These are phyloP conservation scores for Leptopterna dolabrata DNA, from an alignment of 2,888 invertebrate species.

Conservation along the genomic window DNA sequence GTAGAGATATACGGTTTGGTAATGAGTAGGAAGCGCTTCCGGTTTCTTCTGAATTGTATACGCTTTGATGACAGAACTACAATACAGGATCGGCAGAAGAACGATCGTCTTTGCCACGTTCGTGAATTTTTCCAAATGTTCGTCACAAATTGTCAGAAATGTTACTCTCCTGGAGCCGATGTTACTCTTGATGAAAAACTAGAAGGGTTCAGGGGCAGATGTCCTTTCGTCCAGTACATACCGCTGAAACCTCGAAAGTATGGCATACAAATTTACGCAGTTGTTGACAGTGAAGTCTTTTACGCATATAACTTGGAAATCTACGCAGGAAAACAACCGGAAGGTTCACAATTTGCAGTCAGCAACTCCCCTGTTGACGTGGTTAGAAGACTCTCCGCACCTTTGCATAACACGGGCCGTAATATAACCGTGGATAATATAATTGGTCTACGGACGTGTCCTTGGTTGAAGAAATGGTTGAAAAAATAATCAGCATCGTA, in stretches of 20 bases:
- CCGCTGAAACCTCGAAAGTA: slow-evolving; percentile 23
- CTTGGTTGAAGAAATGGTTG: slow-evolving; percentile 58
- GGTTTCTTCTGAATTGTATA: neutral
- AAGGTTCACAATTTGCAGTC: neutral
- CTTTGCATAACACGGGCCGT: slow-evolving; percentile 62
- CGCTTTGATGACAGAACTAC: neutral
- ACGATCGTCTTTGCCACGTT: neutral
- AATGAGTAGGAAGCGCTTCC: neutral
- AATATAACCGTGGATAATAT: slow-evolving; percentile 64
- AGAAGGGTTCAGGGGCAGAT: slow-evolving; percentile 20
- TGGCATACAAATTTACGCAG: slow-evolving; percentile 18
- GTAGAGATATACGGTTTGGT: neutral
- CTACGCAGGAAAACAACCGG: slow-evolving; percentile 45
- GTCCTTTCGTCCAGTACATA: neutral
- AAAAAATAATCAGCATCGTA: slow-evolving; percentile 4
- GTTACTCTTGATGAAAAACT: slow-evolving; percentile 21
- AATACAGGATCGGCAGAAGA: neutral
- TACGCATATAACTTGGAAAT: slow-evolving; percentile 37
- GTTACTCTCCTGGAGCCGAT: neutral
- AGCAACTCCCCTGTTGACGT: slow-evolving; percentile 62
- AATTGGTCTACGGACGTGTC: slow-evolving; percentile 64
- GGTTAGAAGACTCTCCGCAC: slow-evolving; percentile 62
- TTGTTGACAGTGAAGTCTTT: slow-evolving; percentile 32
- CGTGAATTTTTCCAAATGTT: slow-evolving; percentile 4
- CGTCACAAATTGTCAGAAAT: neutral